Percentiles rank a stretch among this genome's conserved stretches.
phyloP scores from a whole-genome alignment of 2,888 invertebrate genomes.

The Nephrotoma guestfalica region DNA sequence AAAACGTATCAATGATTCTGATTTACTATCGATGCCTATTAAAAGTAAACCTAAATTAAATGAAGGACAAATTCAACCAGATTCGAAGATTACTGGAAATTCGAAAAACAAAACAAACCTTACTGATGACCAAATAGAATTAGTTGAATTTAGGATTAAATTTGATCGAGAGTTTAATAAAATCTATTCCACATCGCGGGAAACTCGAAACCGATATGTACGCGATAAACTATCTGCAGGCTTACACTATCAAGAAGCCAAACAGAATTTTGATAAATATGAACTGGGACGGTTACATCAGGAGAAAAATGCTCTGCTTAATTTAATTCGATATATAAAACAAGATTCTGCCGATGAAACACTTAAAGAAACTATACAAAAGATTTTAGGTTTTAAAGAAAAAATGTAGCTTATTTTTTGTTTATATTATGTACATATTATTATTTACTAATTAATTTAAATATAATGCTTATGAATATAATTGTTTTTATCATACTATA shows the following conservation, averaged over 20 bases:
- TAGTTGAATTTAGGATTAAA: neutral
- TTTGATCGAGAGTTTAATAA: neutral
- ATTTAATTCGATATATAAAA: neutral
- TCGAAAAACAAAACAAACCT: neutral
- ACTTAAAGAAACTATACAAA: neutral
- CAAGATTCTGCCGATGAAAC: neutral
- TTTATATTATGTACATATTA: too few species aligned
- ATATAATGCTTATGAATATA: neutral
- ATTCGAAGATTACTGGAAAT: neutral
- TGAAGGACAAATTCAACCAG: neutral
- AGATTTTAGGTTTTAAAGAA: neutral
- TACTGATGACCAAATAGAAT: neutral
- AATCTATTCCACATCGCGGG: neutral
- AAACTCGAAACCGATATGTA: neutral
- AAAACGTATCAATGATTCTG: neutral
- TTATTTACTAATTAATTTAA: neutral
- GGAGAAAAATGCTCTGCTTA: neutral
- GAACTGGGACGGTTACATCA: neutral
- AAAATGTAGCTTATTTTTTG: neutral
- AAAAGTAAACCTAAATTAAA: neutral
- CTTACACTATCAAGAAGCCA: neutral
- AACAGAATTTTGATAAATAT: neutral
- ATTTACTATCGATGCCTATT: neutral
- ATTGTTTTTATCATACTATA: slow-evolving; percentile 40
- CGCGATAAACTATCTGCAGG: neutral